Conservation (phyloP, 2,888 invertebrate genomes). For the Mesorhabditis sp. region DNA sequence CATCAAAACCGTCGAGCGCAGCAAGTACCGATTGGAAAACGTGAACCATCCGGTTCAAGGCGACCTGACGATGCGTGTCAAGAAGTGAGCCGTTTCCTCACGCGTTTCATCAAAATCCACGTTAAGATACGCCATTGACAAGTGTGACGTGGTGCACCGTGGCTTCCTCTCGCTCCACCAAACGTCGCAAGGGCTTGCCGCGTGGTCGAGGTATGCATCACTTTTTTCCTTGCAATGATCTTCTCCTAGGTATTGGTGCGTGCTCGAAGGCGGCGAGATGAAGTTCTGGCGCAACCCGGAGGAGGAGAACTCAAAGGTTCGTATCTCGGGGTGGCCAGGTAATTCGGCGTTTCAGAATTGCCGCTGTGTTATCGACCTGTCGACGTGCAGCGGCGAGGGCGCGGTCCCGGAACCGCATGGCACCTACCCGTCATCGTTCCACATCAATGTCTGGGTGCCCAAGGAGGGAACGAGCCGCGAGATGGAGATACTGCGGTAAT, state of each 20-base stretch:
- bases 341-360: too few relatives aligned
- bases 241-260: constrained; percentile 77
- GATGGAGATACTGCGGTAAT: neutral
- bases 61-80: neutral
- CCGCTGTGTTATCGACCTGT: constrained; percentile 15
- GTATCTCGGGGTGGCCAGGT: neutral
- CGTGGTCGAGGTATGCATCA: constrained; percentile 6
- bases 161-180: constrained; percentile 8
- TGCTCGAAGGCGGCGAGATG: constrained; percentile 74
- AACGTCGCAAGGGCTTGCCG: neutral
- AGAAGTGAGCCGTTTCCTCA: neutral
- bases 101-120: neutral
- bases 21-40: neutral
- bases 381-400: constrained; percentile 15
- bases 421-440: constrained; percentile 15
- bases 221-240: too few relatives aligned
- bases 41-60: neutral
- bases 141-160: neutral
- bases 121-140: neutral
- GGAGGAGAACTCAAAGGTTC: constrained; percentile 72
- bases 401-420: constrained; percentile 9
- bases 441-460: constrained; percentile 18
- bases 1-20: neutral
- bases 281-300: constrained; percentile 95
- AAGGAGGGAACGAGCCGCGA: constrained; percentile 11